Conservation (phyloP, 2,113 vertebrate species). For the Polyodon spathula region DNA sequence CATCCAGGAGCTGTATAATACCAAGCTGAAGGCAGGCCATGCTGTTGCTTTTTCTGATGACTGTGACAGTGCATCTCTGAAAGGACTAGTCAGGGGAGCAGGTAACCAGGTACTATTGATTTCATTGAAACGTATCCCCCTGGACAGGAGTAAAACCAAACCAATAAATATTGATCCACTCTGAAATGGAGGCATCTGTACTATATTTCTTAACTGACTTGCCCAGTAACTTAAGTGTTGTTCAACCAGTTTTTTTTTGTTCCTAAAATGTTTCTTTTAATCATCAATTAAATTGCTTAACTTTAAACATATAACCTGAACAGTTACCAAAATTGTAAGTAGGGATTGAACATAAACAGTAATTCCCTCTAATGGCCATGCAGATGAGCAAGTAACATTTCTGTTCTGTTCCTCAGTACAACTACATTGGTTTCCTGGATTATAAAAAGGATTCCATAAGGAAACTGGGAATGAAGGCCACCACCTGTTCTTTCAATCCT, state of each 20-base stretch:
- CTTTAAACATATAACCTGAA: too few relatives aligned
- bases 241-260: too few relatives aligned
- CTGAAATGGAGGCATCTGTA: not conserved
- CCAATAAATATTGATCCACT: not conserved
- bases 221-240: not conserved
- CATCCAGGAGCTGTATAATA: constrained; percentile 83
- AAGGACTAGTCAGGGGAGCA: constrained; percentile 75
- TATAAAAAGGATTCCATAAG: constrained; percentile 87
- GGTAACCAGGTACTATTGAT: constrained; percentile 89
- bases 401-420: constrained; percentile 58
- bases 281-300: too few relatives aligned
- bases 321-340: too few relatives aligned
- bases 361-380: not conserved
- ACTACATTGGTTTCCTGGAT: constrained; percentile 89
- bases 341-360: too few relatives aligned
- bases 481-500: constrained; percentile 90
- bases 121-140: too few relatives aligned
- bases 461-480: constrained; percentile 86
- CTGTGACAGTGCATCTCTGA: constrained; percentile 81
- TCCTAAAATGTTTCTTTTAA: too few relatives aligned
- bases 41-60: constrained; percentile 96
- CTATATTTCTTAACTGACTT: not conserved
- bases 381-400: not conserved
- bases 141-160: not conserved
- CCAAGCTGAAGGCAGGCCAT: constrained; percentile 76